Percentiles rank a stretch among this genome's conserved stretches.
Conservation (phyloP, 1,140 invertebrate genomes). For the Tachypleus tridentatus region DNA sequence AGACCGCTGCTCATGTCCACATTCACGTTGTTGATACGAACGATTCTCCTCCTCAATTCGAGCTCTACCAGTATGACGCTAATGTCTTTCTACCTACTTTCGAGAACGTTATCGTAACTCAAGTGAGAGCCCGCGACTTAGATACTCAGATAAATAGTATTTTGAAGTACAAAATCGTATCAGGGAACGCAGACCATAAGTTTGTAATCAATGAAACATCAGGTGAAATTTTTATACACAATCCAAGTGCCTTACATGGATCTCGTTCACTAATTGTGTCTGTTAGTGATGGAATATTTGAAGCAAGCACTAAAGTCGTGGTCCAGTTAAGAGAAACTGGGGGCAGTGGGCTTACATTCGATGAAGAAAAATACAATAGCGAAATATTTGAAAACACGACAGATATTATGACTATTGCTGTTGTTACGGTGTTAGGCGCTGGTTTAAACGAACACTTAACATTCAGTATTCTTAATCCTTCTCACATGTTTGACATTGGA, state of each 20-base stretch:
- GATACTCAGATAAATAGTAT: slow-evolving; percentile 45
- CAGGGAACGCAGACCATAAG: slow-evolving; percentile 61
- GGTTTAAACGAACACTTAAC: slow-evolving; percentile 74
- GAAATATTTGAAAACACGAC: slow-evolving; percentile 72
- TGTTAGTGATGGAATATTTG: slow-evolving; percentile 44
- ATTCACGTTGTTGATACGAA: slow-evolving; percentile 74
- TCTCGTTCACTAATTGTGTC: slow-evolving; percentile 35
- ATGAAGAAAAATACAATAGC: slow-evolving; percentile 64
- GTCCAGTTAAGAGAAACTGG: slow-evolving; percentile 53
- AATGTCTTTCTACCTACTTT: slow-evolving; percentile 58
- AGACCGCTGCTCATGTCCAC: slow-evolving; percentile 30
- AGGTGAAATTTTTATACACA: slow-evolving; percentile 56
- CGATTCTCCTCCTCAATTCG: slow-evolving; percentile 68
- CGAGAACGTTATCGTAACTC: slow-evolving; percentile 34
- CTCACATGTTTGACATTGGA: slow-evolving; percentile 78
- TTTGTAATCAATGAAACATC: slow-evolving; percentile 61
- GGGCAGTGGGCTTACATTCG: slow-evolving; percentile 65
- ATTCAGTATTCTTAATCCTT: slow-evolving; percentile 80
- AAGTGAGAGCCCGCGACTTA: slow-evolving; percentile 55
- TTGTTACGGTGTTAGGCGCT: slow-evolving; percentile 74
- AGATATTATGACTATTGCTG: slow-evolving; percentile 59
- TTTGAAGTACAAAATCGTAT: slow-evolving; percentile 65
- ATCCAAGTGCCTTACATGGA: slow-evolving; percentile 37
- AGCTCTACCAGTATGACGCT: slow-evolving; percentile 53
- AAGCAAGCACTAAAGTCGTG: slow-evolving; percentile 35